These are phyloP conservation scores for Martes martes DNA, from an alignment of 2,113 vertebrate species.

Conservation along the genomic window DNA sequence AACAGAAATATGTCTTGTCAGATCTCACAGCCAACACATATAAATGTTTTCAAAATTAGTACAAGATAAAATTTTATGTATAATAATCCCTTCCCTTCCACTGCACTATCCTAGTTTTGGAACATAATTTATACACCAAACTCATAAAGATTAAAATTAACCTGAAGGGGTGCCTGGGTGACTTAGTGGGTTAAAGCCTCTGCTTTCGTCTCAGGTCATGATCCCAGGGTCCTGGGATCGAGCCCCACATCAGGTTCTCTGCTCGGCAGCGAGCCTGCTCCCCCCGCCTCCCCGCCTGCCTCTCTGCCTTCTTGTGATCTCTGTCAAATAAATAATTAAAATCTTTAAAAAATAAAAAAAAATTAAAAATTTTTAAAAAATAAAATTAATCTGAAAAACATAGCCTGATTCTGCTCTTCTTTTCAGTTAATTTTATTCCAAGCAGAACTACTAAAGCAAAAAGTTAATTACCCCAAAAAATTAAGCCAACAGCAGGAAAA, in stretches of 20 bases:
- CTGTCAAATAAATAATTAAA: no score
- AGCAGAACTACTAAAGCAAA: not conserved
- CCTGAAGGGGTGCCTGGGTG: not conserved
- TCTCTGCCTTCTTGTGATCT: no score
- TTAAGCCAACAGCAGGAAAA: not conserved
- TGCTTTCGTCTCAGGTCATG: no score
- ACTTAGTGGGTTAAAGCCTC: no score
- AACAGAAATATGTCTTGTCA: not conserved
- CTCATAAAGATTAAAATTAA: slow-evolving; percentile 8
- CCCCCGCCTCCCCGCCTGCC: no score
- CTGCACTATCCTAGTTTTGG: not conserved
- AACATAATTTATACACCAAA: not conserved
- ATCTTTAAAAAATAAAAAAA: no score
- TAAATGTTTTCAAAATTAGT: not conserved
- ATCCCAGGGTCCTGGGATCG: no score
- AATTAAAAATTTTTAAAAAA: no score
- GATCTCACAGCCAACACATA: not conserved
- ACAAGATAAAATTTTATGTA: not conserved
- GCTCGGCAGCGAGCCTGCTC: no score
- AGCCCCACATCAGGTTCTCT: no score
- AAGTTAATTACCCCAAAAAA: not conserved
- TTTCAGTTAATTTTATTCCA: not conserved
- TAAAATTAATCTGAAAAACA: slow-evolving; percentile 15
- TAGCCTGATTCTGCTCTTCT: not conserved
- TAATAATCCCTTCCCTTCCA: not conserved